Conservation (phyloP, 1,140 invertebrate species). For the Platorchestia sp. region DNA sequence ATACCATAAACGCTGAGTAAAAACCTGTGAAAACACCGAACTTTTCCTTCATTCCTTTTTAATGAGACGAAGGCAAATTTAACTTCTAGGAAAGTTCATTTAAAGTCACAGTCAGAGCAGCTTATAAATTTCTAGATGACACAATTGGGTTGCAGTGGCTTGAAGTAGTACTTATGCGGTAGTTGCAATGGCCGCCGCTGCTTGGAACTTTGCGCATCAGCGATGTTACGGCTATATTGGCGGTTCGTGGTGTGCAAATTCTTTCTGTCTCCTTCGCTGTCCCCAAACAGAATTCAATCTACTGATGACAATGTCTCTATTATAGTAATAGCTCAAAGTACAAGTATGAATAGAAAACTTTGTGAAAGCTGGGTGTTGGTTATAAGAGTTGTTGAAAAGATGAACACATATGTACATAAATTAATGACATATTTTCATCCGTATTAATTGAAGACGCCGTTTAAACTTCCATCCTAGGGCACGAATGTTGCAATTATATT, state of each 20-base stretch:
- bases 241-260: not conserved
- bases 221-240: too few relatives aligned
- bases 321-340: not conserved
- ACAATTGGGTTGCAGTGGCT: not conserved
- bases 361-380: too few relatives aligned
- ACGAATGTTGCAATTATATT: not conserved
- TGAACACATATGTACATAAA: not conserved
- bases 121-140: not conserved
- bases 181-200: not conserved
- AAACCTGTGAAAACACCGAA: not conserved
- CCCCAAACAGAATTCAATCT: not conserved
- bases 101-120: not conserved
- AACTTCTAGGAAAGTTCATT: not conserved
- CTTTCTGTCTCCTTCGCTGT: not conserved
- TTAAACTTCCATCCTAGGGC: not conserved
- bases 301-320: not conserved
- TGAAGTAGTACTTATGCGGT: not conserved
- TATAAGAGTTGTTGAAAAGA: too few relatives aligned
- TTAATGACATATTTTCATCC: not conserved
- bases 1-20: too few relatives aligned
- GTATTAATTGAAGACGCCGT: not conserved
- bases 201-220: too few relatives aligned
- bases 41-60: not conserved
- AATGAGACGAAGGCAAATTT: not conserved
- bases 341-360: not conserved